Conservation (phyloP, 2,888 invertebrate species). For the Melinopterus prodromus region DNA sequence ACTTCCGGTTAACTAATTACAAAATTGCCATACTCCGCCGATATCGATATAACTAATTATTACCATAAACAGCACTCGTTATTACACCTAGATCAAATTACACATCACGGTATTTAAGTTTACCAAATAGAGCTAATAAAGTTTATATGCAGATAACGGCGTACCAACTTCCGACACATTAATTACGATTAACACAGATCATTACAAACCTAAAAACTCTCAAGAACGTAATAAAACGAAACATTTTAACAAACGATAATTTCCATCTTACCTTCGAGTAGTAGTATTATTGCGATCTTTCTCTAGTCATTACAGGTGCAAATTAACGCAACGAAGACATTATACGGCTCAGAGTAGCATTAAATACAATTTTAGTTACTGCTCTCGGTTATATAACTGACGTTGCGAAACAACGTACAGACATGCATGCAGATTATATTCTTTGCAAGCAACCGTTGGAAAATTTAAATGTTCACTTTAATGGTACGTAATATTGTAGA, state of each 20-base stretch:
- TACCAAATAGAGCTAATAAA: not conserved
- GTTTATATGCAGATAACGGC: not conserved
- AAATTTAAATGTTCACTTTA: not conserved
- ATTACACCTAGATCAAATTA: not conserved
- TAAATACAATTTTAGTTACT: slow-evolving; percentile 4
- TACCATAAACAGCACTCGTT: not conserved
- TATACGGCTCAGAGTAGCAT: not conserved
- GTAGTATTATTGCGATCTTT: not conserved
- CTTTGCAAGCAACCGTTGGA: not conserved
- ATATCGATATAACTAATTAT: not conserved
- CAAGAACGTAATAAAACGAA: not conserved
- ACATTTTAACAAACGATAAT: not conserved
- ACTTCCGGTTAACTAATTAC: not conserved
- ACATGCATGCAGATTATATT: not conserved
- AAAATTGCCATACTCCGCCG: not conserved
- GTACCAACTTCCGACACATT: not conserved
- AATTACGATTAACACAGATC: not conserved
- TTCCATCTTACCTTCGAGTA: not conserved
- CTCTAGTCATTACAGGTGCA: not conserved
- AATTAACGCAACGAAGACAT: not conserved
- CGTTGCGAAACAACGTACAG: not conserved
- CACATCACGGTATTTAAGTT: not conserved
- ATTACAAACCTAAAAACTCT: not conserved
- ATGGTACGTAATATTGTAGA: not conserved
- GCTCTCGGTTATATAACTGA: not conserved